Base-by-base conservation (phyloP, 2,797 vertebrate species). In the Onychomys torridus region DNA sequence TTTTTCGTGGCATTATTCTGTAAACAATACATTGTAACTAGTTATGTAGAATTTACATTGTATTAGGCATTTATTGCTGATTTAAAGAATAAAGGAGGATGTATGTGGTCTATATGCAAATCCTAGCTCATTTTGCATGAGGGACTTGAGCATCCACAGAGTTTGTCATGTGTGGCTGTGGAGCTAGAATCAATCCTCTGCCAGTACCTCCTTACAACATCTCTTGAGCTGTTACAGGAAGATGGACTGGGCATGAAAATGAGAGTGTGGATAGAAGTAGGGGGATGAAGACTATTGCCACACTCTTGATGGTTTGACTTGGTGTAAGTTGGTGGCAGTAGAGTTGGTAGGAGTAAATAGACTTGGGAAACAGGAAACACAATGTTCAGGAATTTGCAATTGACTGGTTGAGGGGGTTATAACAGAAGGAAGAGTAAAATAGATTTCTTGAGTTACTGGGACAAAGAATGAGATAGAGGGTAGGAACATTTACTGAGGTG, bases 321-420 rank as follows among this genome's bases (percentile, higher is more conserved):
- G 21, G 76, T 79, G n/a, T 46, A 83, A 9, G 14, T 76, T 73
- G 46, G 59, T 94, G 69, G 32, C 65, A 63, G 23, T 65, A 85
- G 78, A 93, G 6, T 52, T 89, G 46, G 4, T 82, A 88, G 25
- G 40, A 90, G 25, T 46, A 77, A 81, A 46, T 37, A 52, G 29
- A 85, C 84, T 34, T 85, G 83, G 85, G 84, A 96, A 67, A 90
- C 40, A 75, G 40, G 40, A 63, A 93, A 75, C 46, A 73, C 52
- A n/a, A 63, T 83, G 52, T 76, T 73, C 55, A 67, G 25, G 77
- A 94, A 89, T 71, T 92, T 77, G 67, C 37, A 65, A 37, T 59
- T 63, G 75, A 32, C 75, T n/a, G 52, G 4, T 83, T 82, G n/a
- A 77, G 34, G 43, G 12, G 37, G 57, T 59, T 91, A 46, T 73